Conservation (phyloP, 2,113 vertebrate genomes). For the Ondatra zibethicus region DNA sequence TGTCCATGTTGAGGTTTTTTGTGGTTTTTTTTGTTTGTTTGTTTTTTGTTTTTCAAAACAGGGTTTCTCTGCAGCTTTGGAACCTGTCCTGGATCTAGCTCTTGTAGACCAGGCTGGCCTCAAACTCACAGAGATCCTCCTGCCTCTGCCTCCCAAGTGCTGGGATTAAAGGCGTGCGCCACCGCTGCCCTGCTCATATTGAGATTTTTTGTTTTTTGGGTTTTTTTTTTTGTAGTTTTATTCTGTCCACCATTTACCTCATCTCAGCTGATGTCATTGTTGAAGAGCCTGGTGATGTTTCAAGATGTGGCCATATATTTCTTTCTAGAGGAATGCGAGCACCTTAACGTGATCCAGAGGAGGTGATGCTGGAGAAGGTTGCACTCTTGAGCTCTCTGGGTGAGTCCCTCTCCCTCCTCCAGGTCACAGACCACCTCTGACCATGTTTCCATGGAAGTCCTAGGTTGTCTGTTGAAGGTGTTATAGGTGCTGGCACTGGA, state of each 20-base stretch:
- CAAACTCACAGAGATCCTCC: no score
- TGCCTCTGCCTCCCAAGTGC: no score
- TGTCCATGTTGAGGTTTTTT: background rate
- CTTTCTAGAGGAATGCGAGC: constrained; percentile 48
- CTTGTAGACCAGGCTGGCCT: no score
- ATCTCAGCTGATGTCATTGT: background rate
- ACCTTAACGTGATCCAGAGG: constrained; percentile 52
- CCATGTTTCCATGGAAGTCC: background rate
- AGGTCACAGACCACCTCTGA: background rate
- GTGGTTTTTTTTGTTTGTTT: background rate
- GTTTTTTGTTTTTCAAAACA: background rate
- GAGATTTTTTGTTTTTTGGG: no score
- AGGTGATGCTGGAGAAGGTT: constrained; percentile 68
- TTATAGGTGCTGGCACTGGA: background rate
- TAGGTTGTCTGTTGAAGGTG: background rate
- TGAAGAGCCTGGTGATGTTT: constrained; percentile 51
- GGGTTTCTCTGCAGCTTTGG: no score
- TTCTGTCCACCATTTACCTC: background rate
- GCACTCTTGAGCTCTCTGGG: background rate
- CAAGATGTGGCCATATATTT: constrained; percentile 72
- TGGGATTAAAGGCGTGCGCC: no score
- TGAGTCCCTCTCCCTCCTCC: constrained; percentile 1
- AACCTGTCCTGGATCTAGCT: no score
- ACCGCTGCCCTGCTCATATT: no score
- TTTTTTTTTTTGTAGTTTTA: background rate